phyloP scores from a whole-genome alignment of 2,797 vertebrate genomes.

The Eleutherodactylus coqui region DNA sequence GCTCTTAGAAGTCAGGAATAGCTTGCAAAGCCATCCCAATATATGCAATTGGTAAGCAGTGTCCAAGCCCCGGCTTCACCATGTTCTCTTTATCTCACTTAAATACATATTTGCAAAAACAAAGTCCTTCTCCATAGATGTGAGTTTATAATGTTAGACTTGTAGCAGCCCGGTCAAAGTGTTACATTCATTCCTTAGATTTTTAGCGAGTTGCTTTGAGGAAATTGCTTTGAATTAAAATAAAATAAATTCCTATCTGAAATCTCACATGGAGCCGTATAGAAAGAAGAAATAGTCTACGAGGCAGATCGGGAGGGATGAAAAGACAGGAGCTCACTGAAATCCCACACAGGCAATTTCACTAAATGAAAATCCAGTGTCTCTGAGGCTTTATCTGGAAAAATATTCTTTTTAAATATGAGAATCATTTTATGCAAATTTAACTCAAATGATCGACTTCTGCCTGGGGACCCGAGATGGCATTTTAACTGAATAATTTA shows the following conservation, averaged over 20 bases:
- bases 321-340: slow-evolving; percentile 14
- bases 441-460: slow-evolving; percentile 38
- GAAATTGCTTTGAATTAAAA: slow-evolving; percentile 44
- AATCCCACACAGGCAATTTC: slow-evolving; percentile 44
- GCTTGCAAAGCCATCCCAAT: not conserved
- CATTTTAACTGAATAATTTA: slow-evolving; percentile 49
- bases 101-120: slow-evolving; percentile 2
- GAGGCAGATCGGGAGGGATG: slow-evolving; percentile 13
- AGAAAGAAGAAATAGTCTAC: slow-evolving; percentile 17
- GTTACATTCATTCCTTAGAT: not conserved
- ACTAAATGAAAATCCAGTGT: slow-evolving; percentile 40
- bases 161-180: slow-evolving; percentile 27
- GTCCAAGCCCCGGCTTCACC: not conserved
- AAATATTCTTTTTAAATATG: slow-evolving; percentile 49
- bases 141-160: slow-evolving; percentile 18
- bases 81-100: not conserved
- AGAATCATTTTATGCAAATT: slow-evolving; percentile 46
- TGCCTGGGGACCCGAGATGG: slow-evolving; percentile 29
- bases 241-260: slow-evolving; percentile 47
- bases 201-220: slow-evolving; percentile 10
- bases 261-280: slow-evolving; percentile 29
- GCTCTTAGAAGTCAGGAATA: not conserved
- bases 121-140: not conserved
- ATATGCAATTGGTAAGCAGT: not conserved
- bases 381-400: slow-evolving; percentile 37